Conservation (phyloP, 2,888 invertebrate genomes). For the Pilophorus perplexus region DNA sequence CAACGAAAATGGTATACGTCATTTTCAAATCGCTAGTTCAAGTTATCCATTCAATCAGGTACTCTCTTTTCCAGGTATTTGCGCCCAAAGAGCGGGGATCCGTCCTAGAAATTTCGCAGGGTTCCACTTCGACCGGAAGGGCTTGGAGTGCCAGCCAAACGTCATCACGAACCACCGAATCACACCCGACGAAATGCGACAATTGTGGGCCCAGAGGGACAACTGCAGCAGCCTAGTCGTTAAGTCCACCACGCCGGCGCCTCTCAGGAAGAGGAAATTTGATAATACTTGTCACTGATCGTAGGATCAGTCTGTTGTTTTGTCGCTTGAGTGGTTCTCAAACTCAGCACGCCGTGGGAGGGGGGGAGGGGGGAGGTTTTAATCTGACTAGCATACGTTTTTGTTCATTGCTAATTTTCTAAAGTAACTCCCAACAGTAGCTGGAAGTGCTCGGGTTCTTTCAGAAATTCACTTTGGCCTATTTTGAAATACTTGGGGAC, state of each 20-base stretch:
- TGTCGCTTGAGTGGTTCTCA: too few relatives aligned
- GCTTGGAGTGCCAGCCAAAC: conserved; percentile 54
- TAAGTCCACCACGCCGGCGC: conserved; percentile 46
- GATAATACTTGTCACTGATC: conserved; percentile 21
- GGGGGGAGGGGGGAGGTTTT: too few relatives aligned
- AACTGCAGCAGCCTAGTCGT: conserved; percentile 49
- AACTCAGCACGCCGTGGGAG: too few relatives aligned
- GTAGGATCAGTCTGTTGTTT: too few relatives aligned
- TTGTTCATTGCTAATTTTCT: too few relatives aligned
- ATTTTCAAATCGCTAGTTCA: too few relatives aligned
- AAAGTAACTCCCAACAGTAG: too few relatives aligned
- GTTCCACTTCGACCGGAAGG: conserved; percentile 59
- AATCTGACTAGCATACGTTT: too few relatives aligned
- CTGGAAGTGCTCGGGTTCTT: too few relatives aligned
- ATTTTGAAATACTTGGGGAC: too few relatives aligned
- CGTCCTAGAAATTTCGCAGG: conserved; percentile 63
- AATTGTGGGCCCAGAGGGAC: conserved; percentile 50
- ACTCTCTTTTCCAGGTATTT: conserved; percentile 56
- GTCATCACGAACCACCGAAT: conserved; percentile 60
- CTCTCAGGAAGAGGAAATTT: conserved; percentile 40
- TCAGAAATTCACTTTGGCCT: too few relatives aligned
- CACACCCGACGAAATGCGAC: conserved; percentile 51
- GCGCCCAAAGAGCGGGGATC: conserved; percentile 61
- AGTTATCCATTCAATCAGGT: background rate
- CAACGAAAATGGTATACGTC: too few relatives aligned